phyloP scores from a whole-genome alignment of 2,113 vertebrate species.

The Tinamus guttatus region DNA sequence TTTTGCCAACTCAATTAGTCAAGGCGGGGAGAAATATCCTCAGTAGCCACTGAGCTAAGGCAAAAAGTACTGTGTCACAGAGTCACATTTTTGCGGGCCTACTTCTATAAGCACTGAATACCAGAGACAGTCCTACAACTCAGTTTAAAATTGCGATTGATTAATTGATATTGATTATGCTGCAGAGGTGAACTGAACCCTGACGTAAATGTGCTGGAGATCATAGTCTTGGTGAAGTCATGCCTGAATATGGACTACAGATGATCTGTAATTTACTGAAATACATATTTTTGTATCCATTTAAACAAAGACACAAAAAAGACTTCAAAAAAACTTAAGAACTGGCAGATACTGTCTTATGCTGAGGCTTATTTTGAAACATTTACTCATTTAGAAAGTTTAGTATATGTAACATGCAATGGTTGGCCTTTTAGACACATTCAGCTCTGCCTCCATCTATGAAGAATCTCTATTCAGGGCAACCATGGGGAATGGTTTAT shows the following conservation, averaged over 20 bases:
- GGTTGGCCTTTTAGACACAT: neutral
- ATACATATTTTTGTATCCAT: neutral
- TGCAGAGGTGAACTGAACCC: neutral
- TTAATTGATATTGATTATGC: neutral
- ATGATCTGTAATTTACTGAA: neutral
- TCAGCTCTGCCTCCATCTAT: neutral
- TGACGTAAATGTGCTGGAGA: neutral
- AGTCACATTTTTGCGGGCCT: neutral
- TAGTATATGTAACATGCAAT: neutral
- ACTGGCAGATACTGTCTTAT: neutral
- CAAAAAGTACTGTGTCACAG: neutral
- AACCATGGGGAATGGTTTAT: neutral
- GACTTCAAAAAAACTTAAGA: neutral
- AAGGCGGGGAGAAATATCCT: neutral
- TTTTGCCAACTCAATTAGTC: neutral
- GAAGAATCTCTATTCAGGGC: neutral
- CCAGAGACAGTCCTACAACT: neutral
- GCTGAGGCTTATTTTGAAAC: neutral
- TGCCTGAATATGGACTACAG: neutral
- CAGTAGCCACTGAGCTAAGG: neutral
- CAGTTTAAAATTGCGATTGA: neutral
- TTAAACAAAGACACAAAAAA: neutral
- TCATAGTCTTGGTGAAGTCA: neutral
- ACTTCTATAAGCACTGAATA: neutral
- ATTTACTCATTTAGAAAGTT: neutral